phyloP scores from a whole-genome alignment of 1,140 invertebrate genomes.

The Dryas iulia region DNA sequence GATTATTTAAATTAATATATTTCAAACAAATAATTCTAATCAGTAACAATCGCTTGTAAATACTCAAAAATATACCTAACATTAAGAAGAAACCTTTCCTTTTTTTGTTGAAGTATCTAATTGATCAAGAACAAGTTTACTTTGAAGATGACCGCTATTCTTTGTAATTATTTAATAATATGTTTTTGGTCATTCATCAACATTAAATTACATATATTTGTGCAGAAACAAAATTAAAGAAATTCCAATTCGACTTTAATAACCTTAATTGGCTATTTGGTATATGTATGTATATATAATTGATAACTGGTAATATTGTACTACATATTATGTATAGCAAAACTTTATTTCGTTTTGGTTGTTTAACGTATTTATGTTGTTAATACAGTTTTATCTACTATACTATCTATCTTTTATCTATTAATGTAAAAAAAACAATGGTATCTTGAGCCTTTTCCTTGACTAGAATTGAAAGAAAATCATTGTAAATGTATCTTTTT shows the following conservation, averaged over 20 bases:
- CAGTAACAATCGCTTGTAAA: neutral
- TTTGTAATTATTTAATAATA: neutral
- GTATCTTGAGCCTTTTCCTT: no score
- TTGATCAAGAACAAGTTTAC: neutral
- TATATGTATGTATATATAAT: neutral
- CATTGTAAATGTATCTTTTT: no score
- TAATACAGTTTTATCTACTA: no score
- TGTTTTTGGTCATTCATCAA: conserved; percentile 12
- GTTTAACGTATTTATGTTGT: no score
- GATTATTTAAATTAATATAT: no score
- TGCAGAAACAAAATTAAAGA: neutral
- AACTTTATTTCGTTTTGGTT: no score
- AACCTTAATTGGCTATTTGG: neutral
- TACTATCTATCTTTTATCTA: no score
- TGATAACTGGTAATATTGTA: no score
- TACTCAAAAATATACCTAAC: neutral
- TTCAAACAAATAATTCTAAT: no score
- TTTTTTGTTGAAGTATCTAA: neutral
- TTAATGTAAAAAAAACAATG: no score
- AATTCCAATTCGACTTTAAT: neutral
- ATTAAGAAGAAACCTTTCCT: neutral
- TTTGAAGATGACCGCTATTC: neutral
- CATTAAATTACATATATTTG: conserved; percentile 9
- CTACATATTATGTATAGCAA: no score
- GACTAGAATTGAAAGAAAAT: no score